phyloP scores from a whole-genome alignment of 2,888 invertebrate genomes.

The Orchestes rusci region DNA sequence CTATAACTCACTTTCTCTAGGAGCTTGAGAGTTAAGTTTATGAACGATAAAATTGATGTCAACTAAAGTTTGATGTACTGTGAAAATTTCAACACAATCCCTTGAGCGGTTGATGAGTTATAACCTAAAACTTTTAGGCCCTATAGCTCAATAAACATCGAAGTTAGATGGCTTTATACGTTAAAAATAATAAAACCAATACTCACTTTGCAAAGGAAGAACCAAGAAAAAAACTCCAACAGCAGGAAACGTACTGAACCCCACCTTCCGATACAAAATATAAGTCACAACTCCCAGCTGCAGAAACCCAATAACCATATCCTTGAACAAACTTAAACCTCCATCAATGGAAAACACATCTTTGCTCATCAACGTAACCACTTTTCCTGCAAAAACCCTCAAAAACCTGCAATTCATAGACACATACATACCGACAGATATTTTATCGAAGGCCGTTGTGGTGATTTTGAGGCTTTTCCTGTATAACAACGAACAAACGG shows the following conservation, averaged over 20 bases:
- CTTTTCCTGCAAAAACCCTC: conserved; percentile 46
- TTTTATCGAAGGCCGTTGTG: conserved; percentile 55
- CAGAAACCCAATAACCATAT: conserved; percentile 17
- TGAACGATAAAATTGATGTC: too few species aligned
- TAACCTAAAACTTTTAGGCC: too few species aligned
- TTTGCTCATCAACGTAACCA: conserved; percentile 83
- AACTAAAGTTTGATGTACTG: too few species aligned
- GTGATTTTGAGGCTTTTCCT: conserved; percentile 50
- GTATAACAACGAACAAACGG: conserved; percentile 74
- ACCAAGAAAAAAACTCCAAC: conserved; percentile 17
- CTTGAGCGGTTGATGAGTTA: too few species aligned
- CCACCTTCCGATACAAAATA: conserved; percentile 19
- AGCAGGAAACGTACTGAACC: conserved; percentile 17
- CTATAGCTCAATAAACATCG: too few species aligned
- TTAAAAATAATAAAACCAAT: background rate
- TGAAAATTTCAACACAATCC: too few species aligned
- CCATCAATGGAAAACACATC: conserved; percentile 53
- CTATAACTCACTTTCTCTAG: too few species aligned
- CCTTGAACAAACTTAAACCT: conserved; percentile 12
- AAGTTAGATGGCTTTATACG: too few species aligned
- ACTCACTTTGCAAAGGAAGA: conserved; percentile 20
- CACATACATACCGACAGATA: conserved; percentile 45
- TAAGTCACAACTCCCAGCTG: conserved; percentile 15
- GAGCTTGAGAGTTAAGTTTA: too few species aligned
- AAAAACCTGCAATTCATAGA: background rate